Percentiles rank a stretch among this genome's conserved stretches.
These are phyloP conservation scores for Protodeltote pygarga DNA, from an alignment of 2,888 invertebrate species.

Conservation along the genomic window DNA sequence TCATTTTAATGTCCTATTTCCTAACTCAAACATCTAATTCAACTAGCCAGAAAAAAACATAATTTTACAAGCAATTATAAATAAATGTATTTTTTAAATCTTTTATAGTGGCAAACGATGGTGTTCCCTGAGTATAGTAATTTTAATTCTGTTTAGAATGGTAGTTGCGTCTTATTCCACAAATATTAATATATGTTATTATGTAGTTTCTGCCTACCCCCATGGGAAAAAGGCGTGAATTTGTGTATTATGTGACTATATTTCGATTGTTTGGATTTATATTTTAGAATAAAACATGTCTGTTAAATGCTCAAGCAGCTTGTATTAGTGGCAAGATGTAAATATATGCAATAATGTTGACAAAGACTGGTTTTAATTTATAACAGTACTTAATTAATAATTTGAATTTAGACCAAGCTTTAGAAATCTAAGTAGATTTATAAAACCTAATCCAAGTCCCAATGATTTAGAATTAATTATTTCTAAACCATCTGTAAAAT, in stretches of 20 bases:
- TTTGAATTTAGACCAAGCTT: constrained; percentile 13
- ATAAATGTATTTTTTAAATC: neutral
- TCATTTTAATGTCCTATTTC: constrained; percentile 55
- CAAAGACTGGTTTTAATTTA: neutral
- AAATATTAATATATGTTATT: no score
- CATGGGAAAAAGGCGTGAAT: no score
- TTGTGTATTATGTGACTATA: no score
- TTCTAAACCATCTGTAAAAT: constrained; percentile 21
- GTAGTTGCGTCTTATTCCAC: no score
- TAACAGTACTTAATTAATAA: neutral
- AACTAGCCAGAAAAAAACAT: constrained; percentile 9
- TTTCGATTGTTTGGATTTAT: no score
- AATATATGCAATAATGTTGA: constrained; percentile 6
- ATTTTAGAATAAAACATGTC: no score
- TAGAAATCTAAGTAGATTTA: constrained; percentile 7
- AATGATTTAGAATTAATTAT: constrained; percentile 8
- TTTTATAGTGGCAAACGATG: no score
- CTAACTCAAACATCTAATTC: constrained; percentile 20
- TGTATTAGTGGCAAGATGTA: constrained; percentile 19
- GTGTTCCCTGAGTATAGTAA: no score
- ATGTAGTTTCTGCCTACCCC: no score
- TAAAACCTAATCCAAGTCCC: no score
- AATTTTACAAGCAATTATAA: constrained; percentile 7
- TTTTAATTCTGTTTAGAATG: no score
- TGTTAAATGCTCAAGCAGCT: constrained; percentile 24